phyloP scores from a whole-genome alignment of 2,113 vertebrate species.

The Atractosteus spatula region DNA sequence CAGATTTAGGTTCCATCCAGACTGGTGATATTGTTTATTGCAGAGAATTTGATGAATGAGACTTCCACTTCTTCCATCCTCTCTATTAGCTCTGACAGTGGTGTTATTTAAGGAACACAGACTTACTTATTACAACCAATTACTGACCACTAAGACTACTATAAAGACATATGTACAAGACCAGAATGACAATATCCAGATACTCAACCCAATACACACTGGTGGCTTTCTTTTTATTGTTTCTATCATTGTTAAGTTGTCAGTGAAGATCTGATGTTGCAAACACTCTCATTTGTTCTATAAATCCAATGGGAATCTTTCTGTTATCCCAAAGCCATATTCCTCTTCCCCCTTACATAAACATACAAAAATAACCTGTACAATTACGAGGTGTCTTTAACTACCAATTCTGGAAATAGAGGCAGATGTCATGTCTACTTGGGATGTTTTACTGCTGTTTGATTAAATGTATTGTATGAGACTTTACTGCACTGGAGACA shows the following conservation, averaged over 20 bases:
- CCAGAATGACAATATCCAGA: conserved; percentile 15
- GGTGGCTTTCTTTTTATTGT: conserved; percentile 5
- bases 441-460: no score
- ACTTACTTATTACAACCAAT: conserved; percentile 53
- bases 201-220: no score
- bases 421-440: neutral
- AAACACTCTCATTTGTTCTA: conserved; percentile 9
- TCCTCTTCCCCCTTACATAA: conserved; percentile 14
- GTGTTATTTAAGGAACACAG: conserved; percentile 36
- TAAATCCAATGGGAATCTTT: conserved; percentile 11
- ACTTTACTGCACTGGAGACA: no score
- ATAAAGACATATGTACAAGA: conserved; percentile 21
- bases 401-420: neutral
- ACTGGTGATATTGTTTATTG: conserved; percentile 20
- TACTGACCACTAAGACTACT: conserved; percentile 23
- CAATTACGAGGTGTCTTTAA: neutral
- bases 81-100: conserved; percentile 47
- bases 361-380: neutral
- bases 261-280: conserved; percentile 14
- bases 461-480: no score
- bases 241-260: conserved; percentile 7
- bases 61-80: conserved; percentile 34
- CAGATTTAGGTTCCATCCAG: conserved; percentile 16
- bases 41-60: conserved; percentile 19
- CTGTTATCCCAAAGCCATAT: conserved; percentile 8